Conservation (phyloP, 2,797 vertebrate genomes). For the Helicolenus hilgendorfi region DNA sequence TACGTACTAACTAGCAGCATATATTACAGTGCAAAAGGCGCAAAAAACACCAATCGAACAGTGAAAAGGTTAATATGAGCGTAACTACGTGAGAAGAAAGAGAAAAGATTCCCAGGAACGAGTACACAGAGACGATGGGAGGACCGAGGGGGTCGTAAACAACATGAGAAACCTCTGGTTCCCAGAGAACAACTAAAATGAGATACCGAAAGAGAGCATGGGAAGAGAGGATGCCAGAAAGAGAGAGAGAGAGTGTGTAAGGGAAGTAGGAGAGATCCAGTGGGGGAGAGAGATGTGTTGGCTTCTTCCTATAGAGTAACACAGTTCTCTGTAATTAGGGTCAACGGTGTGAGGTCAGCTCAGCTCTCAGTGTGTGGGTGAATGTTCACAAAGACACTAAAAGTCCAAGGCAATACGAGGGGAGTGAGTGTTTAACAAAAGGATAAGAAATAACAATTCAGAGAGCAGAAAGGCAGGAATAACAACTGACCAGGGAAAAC, state of each 20-base stretch:
- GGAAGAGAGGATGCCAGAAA: not conserved
- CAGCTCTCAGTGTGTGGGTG: slow-evolving; percentile 45
- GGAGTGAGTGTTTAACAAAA: slow-evolving; percentile 9
- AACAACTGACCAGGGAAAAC: not conserved
- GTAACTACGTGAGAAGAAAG: not conserved
- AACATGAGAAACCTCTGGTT: slow-evolving; percentile 2
- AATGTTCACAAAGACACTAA: slow-evolving; percentile 21
- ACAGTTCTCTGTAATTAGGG: slow-evolving; percentile 59
- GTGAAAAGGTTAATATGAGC: not conserved
- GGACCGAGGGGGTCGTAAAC: not conserved
- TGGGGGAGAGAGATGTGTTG: slow-evolving; percentile 13
- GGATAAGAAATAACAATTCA: slow-evolving; percentile 30
- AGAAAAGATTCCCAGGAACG: not conserved
- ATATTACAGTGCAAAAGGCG: not conserved
- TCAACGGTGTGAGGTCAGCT: slow-evolving; percentile 53
- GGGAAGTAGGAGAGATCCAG: not conserved
- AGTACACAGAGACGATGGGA: not conserved
- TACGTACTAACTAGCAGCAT: not conserved
- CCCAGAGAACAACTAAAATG: not conserved
- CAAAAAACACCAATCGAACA: not conserved
- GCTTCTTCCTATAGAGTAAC: slow-evolving; percentile 32
- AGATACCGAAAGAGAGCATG: not conserved
- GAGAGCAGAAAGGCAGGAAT: not conserved
- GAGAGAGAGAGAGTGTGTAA: not conserved
- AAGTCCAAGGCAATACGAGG: not conserved